Conservation (phyloP, 92 coral and sea anemone species). For the Heteractis magnifica region DNA sequence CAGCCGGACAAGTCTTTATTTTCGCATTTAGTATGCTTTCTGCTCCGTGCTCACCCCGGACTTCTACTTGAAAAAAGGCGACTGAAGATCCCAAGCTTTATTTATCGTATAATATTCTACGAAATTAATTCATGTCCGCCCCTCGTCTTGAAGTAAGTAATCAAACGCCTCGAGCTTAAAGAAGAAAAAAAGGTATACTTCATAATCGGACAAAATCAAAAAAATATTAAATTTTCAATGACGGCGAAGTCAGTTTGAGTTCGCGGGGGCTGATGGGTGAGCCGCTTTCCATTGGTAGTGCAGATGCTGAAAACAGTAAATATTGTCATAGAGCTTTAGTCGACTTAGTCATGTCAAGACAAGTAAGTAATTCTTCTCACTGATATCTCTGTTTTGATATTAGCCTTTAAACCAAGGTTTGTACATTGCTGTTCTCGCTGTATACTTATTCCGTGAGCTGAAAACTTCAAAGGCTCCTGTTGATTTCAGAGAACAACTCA, state of each 20-base stretch:
- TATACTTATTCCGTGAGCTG: neutral
- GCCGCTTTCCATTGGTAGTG: neutral
- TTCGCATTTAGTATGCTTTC: neutral
- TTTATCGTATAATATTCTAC: neutral
- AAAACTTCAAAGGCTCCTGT: too few relatives aligned
- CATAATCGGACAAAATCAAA: neutral
- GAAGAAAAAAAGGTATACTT: neutral
- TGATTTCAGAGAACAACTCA: neutral
- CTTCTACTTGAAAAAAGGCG: neutral
- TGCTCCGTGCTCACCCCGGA: neutral
- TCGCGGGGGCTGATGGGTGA: neutral
- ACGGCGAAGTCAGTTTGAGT: neutral
- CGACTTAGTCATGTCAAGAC: neutral
- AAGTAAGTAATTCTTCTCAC: conserved; percentile 5
- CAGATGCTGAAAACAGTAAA: neutral
- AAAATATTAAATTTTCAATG: neutral
- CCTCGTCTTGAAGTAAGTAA: neutral
- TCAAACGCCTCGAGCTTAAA: neutral
- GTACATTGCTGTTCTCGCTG: neutral
- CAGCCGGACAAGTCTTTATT: neutral
- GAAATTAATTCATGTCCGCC: neutral
- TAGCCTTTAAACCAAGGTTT: neutral
- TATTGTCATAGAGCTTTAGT: neutral
- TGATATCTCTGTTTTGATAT: neutral
- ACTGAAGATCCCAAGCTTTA: too few relatives aligned